phyloP scores from a whole-genome alignment of 2,797 vertebrate species.

The Enteromius anoplus region DNA sequence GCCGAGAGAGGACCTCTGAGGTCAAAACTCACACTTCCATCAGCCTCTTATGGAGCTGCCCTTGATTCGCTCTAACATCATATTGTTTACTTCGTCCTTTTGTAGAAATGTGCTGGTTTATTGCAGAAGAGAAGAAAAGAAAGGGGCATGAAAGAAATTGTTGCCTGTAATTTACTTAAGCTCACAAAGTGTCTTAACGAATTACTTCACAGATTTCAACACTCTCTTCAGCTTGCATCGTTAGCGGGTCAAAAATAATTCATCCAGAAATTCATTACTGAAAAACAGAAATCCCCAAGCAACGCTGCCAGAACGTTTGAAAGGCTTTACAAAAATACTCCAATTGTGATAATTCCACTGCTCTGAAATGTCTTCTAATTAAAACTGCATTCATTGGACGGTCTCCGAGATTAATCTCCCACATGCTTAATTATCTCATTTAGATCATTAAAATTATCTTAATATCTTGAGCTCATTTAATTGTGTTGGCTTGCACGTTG shows the following conservation, averaged over 20 bases:
- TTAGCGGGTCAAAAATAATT: neutral
- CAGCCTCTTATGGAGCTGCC: neutral
- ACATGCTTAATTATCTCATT: slow-evolving; percentile 24
- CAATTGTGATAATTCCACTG: slow-evolving; percentile 5
- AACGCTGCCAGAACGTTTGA: neutral
- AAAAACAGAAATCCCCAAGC: neutral
- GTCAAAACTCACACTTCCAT: slow-evolving; percentile 7
- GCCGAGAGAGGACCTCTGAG: neutral
- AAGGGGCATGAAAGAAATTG: neutral
- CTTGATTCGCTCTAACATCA: neutral
- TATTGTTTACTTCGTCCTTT: neutral
- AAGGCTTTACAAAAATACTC: neutral
- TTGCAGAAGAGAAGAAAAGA: neutral
- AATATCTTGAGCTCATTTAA: neutral
- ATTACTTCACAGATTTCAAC: neutral
- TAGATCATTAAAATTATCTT: slow-evolving; percentile 19
- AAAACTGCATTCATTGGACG: neutral
- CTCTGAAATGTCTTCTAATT: slow-evolving; percentile 15
- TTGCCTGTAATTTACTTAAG: slow-evolving; percentile 8
- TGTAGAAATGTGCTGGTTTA: neutral
- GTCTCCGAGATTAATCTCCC: slow-evolving; percentile 9
- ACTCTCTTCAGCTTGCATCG: neutral
- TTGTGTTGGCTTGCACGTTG: neutral
- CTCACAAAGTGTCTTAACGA: neutral
- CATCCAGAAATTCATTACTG: neutral